Evolutionary conservation across 92 coral and sea anemone species (phyloP).

Genomic region (Epizoanthus stellaris): DNA sequence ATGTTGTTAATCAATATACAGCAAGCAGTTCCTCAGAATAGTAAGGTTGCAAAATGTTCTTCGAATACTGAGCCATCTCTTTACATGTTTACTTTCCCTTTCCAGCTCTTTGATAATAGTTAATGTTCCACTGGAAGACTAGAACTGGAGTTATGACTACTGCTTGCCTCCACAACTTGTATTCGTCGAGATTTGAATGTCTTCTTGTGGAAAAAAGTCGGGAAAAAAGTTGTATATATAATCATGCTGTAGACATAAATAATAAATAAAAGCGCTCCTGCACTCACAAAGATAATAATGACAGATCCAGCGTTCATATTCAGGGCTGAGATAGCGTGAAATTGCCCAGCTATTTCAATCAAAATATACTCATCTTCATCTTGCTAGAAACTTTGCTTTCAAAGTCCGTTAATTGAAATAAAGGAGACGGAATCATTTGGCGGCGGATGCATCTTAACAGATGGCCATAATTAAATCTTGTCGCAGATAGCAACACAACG

Average conservation of each 20-base stretch:
- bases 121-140: background rate
- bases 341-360: background rate
- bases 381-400: background rate
- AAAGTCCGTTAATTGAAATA: background rate
- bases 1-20: too few species aligned
- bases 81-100: too few species aligned
- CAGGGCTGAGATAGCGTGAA: background rate
- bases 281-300: background rate
- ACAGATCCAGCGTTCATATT: background rate
- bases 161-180: background rate
- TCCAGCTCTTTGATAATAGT: background rate
- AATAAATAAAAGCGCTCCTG: background rate
- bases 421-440: background rate
- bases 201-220: background rate
- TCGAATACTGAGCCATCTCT: too few species aligned
- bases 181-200: conserved; percentile 15
- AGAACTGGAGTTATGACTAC: background rate
- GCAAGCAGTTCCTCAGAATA: too few species aligned
- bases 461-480: background rate
- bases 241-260: conserved; percentile 9
- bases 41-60: too few species aligned
- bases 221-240: background rate
- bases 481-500: background rate
- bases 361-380: background rate
- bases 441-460: background rate